Evolutionary conservation across 1,140 invertebrate genomes (phyloP).

Genomic region (Drosophila seguyi): DNA sequence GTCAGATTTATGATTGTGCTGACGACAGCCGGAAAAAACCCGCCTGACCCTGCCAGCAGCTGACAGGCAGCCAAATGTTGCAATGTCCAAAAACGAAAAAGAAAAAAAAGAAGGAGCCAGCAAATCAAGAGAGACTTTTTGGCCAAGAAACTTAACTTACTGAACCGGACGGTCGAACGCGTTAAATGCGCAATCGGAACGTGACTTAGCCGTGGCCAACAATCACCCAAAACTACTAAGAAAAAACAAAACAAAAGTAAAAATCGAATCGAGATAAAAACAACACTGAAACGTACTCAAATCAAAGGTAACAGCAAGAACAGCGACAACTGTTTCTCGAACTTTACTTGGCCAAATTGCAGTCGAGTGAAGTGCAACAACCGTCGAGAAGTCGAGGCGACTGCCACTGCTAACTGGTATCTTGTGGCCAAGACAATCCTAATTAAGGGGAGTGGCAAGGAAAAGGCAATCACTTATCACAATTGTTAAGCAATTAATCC

Average conservation of each 20-base stretch:
- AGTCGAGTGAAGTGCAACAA: conserved; percentile 62
- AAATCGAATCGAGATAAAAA: conserved; percentile 19
- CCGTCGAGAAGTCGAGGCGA: conserved; percentile 40
- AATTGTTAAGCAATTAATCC: neutral
- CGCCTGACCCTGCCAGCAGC: conserved; percentile 53
- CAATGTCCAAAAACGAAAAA: conserved; percentile 48
- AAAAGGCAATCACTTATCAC: neutral
- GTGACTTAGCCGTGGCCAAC: conserved; percentile 64
- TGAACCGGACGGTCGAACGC: conserved; percentile 56
- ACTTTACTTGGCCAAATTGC: conserved; percentile 49
- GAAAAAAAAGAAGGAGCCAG: conserved; percentile 17
- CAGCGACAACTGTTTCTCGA: conserved; percentile 41
- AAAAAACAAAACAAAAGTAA: too few relatives aligned
- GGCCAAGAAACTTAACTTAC: conserved; percentile 54
- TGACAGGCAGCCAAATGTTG: conserved; percentile 44
- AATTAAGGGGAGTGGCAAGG: neutral
- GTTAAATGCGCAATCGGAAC: conserved; percentile 56
- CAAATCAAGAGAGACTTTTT: conserved; percentile 20
- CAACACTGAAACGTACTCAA: conserved; percentile 40
- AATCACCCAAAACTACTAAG: conserved; percentile 50
- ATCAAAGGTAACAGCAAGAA: conserved; percentile 69
- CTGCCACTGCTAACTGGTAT: conserved; percentile 39
- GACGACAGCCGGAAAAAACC: conserved; percentile 37
- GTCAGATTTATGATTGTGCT: conserved; percentile 44
- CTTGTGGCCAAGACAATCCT: conserved; percentile 11